A percentile compares a stretch with the other conserved stretches of the same genome.
Evolutionary conservation across 2,797 vertebrate genomes (phyloP).

Genomic region (Tapera naevia): DNA sequence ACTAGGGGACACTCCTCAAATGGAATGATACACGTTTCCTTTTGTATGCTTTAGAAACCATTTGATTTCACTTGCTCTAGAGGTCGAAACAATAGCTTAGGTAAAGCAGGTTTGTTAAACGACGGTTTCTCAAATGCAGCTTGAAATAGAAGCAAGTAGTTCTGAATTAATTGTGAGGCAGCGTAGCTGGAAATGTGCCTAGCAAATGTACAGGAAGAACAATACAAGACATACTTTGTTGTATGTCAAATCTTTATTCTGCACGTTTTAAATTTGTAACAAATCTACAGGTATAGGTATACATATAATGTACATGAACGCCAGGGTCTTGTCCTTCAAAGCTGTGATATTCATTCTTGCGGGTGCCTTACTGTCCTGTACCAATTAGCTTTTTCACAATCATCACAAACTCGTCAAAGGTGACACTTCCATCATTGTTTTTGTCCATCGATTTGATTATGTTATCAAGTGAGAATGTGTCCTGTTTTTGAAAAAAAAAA

Average conservation of each 20-base stretch:
- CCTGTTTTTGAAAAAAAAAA: conserved; percentile 31
- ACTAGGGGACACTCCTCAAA: neutral
- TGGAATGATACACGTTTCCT: neutral
- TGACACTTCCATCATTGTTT: conserved; percentile 64
- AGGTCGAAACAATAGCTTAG: neutral
- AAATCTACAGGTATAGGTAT: neutral
- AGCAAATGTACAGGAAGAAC: neutral
- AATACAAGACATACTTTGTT: neutral
- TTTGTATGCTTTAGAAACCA: neutral
- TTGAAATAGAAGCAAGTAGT: neutral
- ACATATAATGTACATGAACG: neutral
- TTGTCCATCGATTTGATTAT: conserved; percentile 53
- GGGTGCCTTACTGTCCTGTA: conserved; percentile 20
- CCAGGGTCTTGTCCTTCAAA: conserved; percentile 3
- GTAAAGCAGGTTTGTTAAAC: neutral
- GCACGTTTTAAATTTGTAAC: neutral
- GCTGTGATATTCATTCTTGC: neutral
- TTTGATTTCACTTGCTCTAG: neutral
- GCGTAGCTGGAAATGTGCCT: neutral
- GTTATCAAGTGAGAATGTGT: conserved; percentile 58
- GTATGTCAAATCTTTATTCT: conserved; percentile 55
- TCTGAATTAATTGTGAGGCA: neutral
- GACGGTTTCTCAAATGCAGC: neutral
- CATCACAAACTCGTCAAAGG: conserved; percentile 59
- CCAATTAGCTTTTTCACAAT: conserved; percentile 34